phyloP scores from a whole-genome alignment of 2,888 invertebrate species.

The Caenorhabditis sulstoni region DNA sequence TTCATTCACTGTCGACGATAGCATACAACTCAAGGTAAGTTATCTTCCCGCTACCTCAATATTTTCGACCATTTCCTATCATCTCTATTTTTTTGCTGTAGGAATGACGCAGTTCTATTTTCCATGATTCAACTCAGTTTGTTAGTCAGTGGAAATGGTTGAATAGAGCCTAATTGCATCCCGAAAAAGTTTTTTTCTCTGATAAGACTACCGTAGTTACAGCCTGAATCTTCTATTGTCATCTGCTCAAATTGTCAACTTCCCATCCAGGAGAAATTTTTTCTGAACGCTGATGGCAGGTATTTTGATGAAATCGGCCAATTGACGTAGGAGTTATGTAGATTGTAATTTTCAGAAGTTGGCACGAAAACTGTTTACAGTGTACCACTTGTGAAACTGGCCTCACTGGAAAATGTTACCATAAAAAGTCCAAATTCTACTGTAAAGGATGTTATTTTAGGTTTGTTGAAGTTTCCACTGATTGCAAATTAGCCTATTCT shows the following conservation, averaged over 20 bases:
- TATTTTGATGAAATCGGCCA: constrained; percentile 8
- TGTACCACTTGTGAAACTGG: constrained; percentile 45
- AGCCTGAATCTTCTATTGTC: constrained; percentile 30
- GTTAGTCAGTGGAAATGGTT: constrained; percentile 20
- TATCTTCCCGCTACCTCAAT: not conserved
- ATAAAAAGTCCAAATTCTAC: constrained; percentile 66
- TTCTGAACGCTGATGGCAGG: constrained; percentile 62
- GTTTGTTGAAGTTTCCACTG: constrained; percentile 55
- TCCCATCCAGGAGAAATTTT: constrained; percentile 54
- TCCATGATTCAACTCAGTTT: not conserved
- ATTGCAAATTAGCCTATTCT: constrained; percentile 47
- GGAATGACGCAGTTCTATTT: not conserved
- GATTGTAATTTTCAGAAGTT: constrained; percentile 60
- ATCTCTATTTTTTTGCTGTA: not conserved
- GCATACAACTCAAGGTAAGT: constrained; percentile 28
- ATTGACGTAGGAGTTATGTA: not conserved
- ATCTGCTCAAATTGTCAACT: constrained; percentile 55
- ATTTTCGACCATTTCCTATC: not conserved
- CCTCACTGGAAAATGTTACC: constrained; percentile 68
- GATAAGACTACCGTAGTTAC: constrained; percentile 49
- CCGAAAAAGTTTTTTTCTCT: constrained; percentile 5
- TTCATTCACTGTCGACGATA: constrained; percentile 31
- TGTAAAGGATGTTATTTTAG: constrained; percentile 75
- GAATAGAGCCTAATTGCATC: constrained; percentile 53
- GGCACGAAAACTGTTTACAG: constrained; percentile 63